phyloP scores from a whole-genome alignment of 2,797 vertebrate species.

The Eulemur mongoz region DNA sequence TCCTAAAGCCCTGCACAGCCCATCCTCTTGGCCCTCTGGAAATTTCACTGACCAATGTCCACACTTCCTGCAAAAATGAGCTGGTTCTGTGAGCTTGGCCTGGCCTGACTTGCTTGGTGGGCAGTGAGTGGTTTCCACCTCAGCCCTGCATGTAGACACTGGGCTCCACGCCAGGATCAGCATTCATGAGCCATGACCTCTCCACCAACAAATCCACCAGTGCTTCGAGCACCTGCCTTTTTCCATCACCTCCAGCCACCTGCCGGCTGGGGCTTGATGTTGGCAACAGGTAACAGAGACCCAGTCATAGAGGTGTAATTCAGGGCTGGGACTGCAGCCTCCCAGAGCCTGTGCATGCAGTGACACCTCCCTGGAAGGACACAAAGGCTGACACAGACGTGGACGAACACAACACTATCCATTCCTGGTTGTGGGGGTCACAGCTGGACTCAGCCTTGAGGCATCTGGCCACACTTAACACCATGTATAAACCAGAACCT shows the following conservation, averaged over 20 bases:
- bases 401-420: not conserved
- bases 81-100: not conserved
- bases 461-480: not conserved
- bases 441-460: not conserved
- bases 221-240: slow-evolving; percentile 59
- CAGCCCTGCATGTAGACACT: not conserved
- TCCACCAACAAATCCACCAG: slow-evolving; percentile 53
- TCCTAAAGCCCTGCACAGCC: not conserved
- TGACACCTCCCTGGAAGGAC: not conserved
- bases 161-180: slow-evolving; percentile 24
- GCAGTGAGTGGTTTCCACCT: not conserved
- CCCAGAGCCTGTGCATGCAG: not conserved
- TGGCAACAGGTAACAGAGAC: slow-evolving; percentile 7
- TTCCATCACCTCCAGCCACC: not conserved
- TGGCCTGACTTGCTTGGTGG: not conserved
- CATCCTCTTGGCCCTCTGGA: not conserved
- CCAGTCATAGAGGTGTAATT: not conserved
- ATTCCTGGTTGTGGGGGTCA: not conserved
- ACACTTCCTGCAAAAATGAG: not conserved
- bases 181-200: slow-evolving; percentile 59
- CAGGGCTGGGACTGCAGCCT: not conserved
- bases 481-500: not conserved
- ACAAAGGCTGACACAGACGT: not conserved
- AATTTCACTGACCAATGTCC: not conserved
- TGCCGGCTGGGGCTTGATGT: not conserved